phyloP scores from a whole-genome alignment of 35 echinoderm and acorn worm species.

The Eucidaris tribuloides region DNA sequence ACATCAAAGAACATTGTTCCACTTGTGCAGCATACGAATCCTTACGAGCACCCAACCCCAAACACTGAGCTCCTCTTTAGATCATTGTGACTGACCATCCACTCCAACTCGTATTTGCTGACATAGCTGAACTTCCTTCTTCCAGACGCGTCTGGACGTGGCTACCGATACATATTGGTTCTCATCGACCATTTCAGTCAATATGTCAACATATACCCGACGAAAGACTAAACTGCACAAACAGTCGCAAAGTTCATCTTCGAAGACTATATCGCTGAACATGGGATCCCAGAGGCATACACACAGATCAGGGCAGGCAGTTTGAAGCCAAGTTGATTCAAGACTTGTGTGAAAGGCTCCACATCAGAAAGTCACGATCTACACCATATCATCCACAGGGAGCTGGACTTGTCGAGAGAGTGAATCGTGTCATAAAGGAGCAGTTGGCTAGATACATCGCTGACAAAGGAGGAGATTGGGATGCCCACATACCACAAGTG shows the following conservation, averaged over 20 bases:
- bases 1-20: not conserved
- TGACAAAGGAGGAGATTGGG: conserved; percentile 7
- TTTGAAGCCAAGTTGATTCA: conserved; percentile 22
- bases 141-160: not conserved
- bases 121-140: not conserved
- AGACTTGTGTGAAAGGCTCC: conserved; percentile 9
- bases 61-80: not conserved
- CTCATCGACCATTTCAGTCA: not conserved
- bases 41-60: not conserved
- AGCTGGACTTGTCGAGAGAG: conserved; percentile 4
- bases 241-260: not conserved
- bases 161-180: not conserved
- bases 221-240: not conserved
- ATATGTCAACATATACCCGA: not conserved
- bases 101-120: not conserved
- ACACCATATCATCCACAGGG: conserved; percentile 50
- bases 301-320: conserved; percentile 36
- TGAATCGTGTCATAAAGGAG: not conserved
- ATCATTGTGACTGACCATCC: not conserved
- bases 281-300: conserved; percentile 32
- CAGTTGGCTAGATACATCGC: not conserved
- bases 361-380: conserved; percentile 10
- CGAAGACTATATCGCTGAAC: conserved; percentile 18
- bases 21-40: not conserved
- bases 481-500: not conserved